Evolutionary conservation across 2,113 vertebrate genomes (phyloP), one percentile per base, ranked within the genome.

Genomic region (Saguinus midas): DNA sequence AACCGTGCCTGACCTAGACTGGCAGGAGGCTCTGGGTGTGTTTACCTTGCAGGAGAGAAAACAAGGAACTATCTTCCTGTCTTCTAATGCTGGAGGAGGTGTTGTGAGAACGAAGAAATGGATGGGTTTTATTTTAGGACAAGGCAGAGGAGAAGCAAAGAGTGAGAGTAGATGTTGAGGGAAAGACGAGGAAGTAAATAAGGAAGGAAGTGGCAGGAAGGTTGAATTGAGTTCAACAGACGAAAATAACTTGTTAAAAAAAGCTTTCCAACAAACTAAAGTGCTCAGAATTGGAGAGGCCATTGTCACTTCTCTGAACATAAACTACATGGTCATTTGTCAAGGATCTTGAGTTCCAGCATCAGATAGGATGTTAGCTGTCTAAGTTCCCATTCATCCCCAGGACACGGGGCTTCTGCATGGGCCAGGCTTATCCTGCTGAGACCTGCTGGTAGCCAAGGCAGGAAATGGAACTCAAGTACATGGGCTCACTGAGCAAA

Each of bases 191-290:
- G 78, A 90, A 61, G 80, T 29, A 37, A 76, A 35, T 4, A 37
- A 72, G 43, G 81, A 80, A 95, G 96, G 45, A 95, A 43, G 90
- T 45, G 83, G 57, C 32, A 64, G 66, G 45, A 84, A 94, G 78
- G 55, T 17, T 17, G n/a, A 76, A 9, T 87, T 75, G 70, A 81
- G 55, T 45, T 84, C 75, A 45, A 3, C 16, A 16, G 11, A 79
- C 50, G 68, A 87, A 92, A 87, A 68, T 57, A 45, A 13, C 23
- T 86, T 87, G 76, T 64, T 92, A 35, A 75, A 72, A 78, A 75
- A 55, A 81, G 16, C 72, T 84, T 66, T 70, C 55, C 70, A 61
- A 72, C 57, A 75, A 86, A 35, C 48, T 64, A 1, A 85, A 95
- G 43, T 55, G 66, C 45, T 94, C 58, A 43, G 27, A 29, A 21